Evolutionary conservation across 1,140 invertebrate species (phyloP).

Genomic region (Drosophila pruinosa): DNA sequence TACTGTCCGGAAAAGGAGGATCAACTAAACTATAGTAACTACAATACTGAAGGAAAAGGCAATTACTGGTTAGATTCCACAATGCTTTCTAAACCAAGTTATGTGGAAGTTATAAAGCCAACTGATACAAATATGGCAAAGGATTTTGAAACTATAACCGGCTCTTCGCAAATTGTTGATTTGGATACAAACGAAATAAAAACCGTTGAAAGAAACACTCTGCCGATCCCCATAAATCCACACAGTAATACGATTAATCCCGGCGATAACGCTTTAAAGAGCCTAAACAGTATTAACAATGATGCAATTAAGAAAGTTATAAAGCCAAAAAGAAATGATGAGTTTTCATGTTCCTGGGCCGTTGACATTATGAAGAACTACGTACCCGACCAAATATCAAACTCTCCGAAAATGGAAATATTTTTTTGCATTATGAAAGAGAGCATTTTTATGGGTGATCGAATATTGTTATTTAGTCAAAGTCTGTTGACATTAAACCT

Average conservation of each 20-base stretch:
- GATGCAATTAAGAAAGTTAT: constrained; percentile 60
- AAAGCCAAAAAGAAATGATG: constrained; percentile 85
- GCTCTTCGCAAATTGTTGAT: constrained; percentile 84
- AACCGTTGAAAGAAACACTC: constrained; percentile 83
- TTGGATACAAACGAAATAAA: constrained; percentile 86
- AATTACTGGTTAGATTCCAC: constrained; percentile 72
- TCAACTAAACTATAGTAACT: constrained; percentile 43
- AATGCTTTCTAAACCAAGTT: constrained; percentile 66
- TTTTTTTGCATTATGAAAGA: constrained; percentile 97
- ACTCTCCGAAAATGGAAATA: constrained; percentile 97
- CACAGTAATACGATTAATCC: constrained; percentile 33
- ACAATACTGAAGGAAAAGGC: constrained; percentile 43
- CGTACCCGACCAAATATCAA: constrained; percentile 93
- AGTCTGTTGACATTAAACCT: constrained; percentile 97
- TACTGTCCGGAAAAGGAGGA: constrained; percentile 58
- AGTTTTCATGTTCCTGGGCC: constrained; percentile 94
- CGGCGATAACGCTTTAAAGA: constrained; percentile 36
- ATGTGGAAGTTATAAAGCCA: constrained; percentile 62
- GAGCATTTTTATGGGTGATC: constrained; percentile 93
- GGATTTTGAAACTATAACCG: constrained; percentile 65
- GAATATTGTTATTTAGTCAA: constrained; percentile 98
- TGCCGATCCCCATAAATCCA: constrained; percentile 46
- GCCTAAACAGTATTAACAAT: constrained; percentile 28
- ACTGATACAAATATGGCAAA: constrained; percentile 54
- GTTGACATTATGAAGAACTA: constrained; percentile 94